Evolutionary conservation across 2,797 vertebrate species (phyloP), one percentile per base, ranked within the genome.

Genomic region (Melanotaenia boesemani): DNA sequence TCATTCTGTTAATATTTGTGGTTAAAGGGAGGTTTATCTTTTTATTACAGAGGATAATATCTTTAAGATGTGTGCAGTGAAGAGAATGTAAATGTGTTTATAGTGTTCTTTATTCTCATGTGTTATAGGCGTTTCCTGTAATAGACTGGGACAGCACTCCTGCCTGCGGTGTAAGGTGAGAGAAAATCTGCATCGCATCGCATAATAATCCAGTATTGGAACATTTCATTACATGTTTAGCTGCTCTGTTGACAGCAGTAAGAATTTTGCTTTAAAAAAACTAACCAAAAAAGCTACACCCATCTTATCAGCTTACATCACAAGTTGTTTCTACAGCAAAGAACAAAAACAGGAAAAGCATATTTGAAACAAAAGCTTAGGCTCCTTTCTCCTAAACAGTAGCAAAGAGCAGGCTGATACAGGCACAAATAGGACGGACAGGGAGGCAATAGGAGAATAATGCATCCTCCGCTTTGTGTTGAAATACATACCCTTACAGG

Each of bases 131-230:
- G 94, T 98, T 79, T 99, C 98, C 52, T 99, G 98, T 80, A 99
- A 99, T 82, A 95, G 97, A 66, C 94, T 99, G 15, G 98, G 98
- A 18, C 98, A 99, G 71, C 97, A 99, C 81, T 99, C 98, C 0
- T 99, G 98, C 84, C 95, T 99, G 34, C 96, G 98, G 10, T 99
- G 98, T 86, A 99, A 99, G 97, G 98, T 99, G 90, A 93, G 85
- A 13, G 7, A 28, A 18, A n/a, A 4, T 50, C 26, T 26, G 12
- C 24, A 13, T 30, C 15, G 13, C 6, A 22, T 39, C 12, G 24
- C 16, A n/a, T 41, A 57, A 57, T 20, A 48, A 0, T 24, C 6
- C 24, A 2, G 2, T 16, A 22, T 55, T 2, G 11, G 22, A 32
- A 1, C 1, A 13, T 63, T 30, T 20, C 11, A 6, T 13, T 4